Base-by-base conservation (phyloP, 2,888 invertebrate genomes). In the Brenthis ino region DNA sequence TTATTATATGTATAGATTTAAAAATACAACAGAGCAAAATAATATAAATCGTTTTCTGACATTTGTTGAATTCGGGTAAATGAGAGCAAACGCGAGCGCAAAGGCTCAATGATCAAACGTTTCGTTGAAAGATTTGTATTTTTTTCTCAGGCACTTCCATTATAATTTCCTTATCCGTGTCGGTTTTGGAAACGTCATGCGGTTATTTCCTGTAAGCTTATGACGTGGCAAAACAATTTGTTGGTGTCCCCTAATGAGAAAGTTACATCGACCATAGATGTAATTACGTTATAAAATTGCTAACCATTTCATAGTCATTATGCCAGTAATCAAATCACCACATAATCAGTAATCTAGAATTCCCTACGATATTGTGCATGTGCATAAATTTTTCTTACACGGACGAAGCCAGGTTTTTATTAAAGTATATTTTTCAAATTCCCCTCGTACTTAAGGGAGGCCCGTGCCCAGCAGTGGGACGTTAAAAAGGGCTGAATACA, bases 41-140 rank as follows among this genome's bases (percentile, higher is more conserved):
- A 78, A 20, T 1, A 77, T 13, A 4, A 67, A 55, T 74, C 86
- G 80, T 56, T 72, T 77, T 0, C 75, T 58, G n/a, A 72, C 6
- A 8, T 82, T 87, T 1, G 69, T 72, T 68, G 77, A 79, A 65
- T 88, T 89, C 2, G 89, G 89, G 61, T 88, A 89, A 0, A 89
- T 75, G 8, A 85, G 79, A 43, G 83, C 82, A 13, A 85, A 70
- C 1, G 85, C 86, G 8, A 89, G 74, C 0, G 82, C 81, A 67
- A 88, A 87, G 4, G 87, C 79, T 67, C 88, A 88, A 16, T 82
- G 70, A 43, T 79, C 76, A 64, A 80, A 89, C 0, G 87, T 89
- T 68, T 85, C 83, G 60, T 85, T 77, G 43, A 89, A 89, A 0
- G 75, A 70, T 76, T 84, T 85, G 64, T 82, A 87, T 74, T 84